Percentiles rank a stretch among this genome's conserved stretches.
phyloP scores from a whole-genome alignment of 2,113 vertebrate species.

The Semnornis frantzii region DNA sequence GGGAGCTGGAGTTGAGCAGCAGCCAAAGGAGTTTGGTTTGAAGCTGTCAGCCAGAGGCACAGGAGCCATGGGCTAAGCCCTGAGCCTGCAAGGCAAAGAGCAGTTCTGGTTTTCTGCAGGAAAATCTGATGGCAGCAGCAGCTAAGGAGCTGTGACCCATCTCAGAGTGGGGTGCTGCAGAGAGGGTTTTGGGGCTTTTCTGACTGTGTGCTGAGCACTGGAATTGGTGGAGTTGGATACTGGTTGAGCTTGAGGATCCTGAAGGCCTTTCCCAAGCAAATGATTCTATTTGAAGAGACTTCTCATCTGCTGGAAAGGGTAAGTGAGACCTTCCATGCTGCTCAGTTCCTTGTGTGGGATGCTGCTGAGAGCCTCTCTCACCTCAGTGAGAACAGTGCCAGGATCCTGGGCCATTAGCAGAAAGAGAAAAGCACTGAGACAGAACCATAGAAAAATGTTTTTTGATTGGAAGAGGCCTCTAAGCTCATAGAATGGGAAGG shows the following conservation, averaged over 20 bases:
- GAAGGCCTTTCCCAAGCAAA: too few species aligned
- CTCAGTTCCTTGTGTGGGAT: background rate
- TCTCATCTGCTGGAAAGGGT: background rate
- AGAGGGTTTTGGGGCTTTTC: background rate
- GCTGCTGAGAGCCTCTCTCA: background rate
- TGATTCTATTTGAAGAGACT: accelerated
- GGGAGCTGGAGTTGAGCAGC: background rate
- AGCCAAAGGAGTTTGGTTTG: background rate
- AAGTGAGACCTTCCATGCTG: background rate
- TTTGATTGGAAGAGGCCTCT: too few species aligned
- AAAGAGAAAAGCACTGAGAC: background rate
- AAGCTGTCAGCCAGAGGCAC: background rate
- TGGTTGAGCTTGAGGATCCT: too few species aligned
- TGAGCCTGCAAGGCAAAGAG: background rate
- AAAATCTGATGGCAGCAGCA: background rate
- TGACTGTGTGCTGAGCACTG: background rate
- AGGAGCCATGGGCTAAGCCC: background rate
- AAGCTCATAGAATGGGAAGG: too few species aligned
- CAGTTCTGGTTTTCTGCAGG: background rate
- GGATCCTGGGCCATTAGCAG: background rate
- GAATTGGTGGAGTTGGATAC: too few species aligned
- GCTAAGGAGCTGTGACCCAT: background rate
- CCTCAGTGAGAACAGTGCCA: background rate
- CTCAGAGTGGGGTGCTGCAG: background rate
- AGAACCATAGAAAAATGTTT: too few species aligned